phyloP scores from a whole-genome alignment of 2,113 vertebrate species.

The Elaphurus davidianus region DNA sequence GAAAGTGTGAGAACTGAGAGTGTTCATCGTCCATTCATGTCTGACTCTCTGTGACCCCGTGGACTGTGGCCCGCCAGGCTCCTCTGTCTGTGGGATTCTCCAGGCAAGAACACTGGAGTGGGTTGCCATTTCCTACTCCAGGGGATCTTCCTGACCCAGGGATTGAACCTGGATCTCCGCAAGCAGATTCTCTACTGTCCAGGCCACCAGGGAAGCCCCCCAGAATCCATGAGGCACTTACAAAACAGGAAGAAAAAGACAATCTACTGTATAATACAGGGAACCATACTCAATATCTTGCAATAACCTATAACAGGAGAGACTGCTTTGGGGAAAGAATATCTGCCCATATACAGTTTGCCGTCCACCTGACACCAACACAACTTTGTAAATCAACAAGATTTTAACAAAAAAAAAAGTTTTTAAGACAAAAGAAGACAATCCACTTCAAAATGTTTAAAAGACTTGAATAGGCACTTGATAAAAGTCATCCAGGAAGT shows the following conservation, averaged over 20 bases:
- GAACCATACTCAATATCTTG: fast-evolving
- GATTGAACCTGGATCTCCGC: not conserved
- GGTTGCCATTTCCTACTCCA: not conserved
- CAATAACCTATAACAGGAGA: fast-evolving
- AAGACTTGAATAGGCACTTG: not conserved
- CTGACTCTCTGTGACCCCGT: fast-evolving
- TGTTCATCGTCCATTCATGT: fast-evolving
- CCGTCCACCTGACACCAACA: fast-evolving
- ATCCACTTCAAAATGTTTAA: not conserved
- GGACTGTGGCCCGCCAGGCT: not conserved
- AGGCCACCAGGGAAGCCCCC: not conserved
- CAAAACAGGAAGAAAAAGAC: not conserved
- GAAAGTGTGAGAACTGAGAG: not conserved
- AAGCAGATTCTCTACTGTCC: not conserved
- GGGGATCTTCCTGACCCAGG: not conserved
- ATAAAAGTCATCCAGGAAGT: not conserved
- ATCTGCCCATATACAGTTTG: not conserved
- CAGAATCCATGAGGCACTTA: not conserved
- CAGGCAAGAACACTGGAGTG: not conserved
- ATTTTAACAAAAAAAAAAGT: not conserved
- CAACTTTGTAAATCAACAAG: not conserved
- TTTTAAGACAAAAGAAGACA: not conserved
- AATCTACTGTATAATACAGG: fast-evolving
- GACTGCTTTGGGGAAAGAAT: too few species aligned
- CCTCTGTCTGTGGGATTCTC: not conserved